Base-by-base conservation (phyloP, 2,113 vertebrate species). In the Apteryx owenii region DNA sequence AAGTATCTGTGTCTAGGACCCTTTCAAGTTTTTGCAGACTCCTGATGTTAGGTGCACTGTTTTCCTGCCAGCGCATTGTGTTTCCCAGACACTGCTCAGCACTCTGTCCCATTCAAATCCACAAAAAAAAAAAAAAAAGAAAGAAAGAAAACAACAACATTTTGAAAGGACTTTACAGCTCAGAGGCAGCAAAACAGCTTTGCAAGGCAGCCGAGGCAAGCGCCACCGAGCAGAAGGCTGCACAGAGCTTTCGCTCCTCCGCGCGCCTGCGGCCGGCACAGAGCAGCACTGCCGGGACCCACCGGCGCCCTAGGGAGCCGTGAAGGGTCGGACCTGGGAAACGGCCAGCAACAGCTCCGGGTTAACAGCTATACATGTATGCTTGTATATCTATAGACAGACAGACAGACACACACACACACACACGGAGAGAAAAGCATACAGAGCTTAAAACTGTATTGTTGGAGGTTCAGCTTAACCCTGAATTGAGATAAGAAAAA, bases 31-130 rank as follows among this genome's bases (percentile, higher is more conserved):
- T 88, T 80, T 76, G 3, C 88, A 89, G 93, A 89, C 81, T 78
- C 78, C 95, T 88, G 90, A 93, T 94, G 95, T 26, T 69, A 91
- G 97, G 89, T 72, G 93, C 92, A 19, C 61, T 50, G 94, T 7
- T 96, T 97, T 97, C 96, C 96, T 96, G 96, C 3, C 81, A 26
- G 5, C 7, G 86, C 79, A 94, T 96, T 97, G 96, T 97, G 89
- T n/a, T 42, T 73, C 36, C 85, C 96, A 96, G 96, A 97, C 96
- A 42, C 28, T 31, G 89, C 85, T 89, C 87, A 87, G 85, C 76
- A 72, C 75, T 50, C 90, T 19, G 73, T 94, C 95, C 95, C 53
- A 2, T 91, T 96, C 95, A 44, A 98, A 97, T 98, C 97, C 97
- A 97, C 97, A 98, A 96, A 90, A 53, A 12, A 4, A 33, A 98